Conservation (phyloP, 2,113 vertebrate genomes). For the Montifringilla adamsi region DNA sequence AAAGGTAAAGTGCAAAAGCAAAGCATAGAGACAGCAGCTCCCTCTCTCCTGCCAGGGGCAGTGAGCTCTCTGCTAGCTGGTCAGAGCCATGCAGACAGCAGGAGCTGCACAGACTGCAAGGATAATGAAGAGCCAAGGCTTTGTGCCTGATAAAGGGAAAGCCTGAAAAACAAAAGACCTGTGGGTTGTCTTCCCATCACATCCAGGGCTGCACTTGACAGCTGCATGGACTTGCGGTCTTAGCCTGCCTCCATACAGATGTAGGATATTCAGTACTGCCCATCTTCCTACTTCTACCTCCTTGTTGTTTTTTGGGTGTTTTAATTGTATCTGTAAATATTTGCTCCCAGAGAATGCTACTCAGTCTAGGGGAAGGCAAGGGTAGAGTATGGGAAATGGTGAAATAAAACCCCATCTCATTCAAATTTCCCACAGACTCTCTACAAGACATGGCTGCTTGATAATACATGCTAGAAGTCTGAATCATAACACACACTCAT, state of each 20-base stretch:
- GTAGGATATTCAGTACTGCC: neutral
- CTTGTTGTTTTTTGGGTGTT: neutral
- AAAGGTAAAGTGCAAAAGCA: neutral
- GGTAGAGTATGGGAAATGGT: neutral
- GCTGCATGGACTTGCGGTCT: neutral
- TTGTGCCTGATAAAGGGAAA: neutral
- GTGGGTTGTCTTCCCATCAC: neutral
- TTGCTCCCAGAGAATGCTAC: neutral
- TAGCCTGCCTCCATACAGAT: neutral
- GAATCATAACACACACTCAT: neutral
- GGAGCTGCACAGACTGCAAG: neutral
- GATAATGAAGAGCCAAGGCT: neutral
- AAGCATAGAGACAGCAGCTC: neutral
- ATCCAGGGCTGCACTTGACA: fast-evolving
- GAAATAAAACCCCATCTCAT: neutral
- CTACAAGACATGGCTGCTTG: neutral
- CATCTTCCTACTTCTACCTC: neutral
- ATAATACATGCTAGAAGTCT: neutral
- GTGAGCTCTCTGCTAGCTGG: neutral
- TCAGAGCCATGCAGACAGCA: neutral
- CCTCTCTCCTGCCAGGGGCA: neutral
- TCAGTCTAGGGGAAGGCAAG: neutral
- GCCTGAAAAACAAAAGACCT: neutral
- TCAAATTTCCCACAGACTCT: neutral
- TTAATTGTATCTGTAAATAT: neutral